Evolutionary conservation across 2,113 vertebrate genomes (phyloP).

Genomic region (Mormoops blainvillei): DNA sequence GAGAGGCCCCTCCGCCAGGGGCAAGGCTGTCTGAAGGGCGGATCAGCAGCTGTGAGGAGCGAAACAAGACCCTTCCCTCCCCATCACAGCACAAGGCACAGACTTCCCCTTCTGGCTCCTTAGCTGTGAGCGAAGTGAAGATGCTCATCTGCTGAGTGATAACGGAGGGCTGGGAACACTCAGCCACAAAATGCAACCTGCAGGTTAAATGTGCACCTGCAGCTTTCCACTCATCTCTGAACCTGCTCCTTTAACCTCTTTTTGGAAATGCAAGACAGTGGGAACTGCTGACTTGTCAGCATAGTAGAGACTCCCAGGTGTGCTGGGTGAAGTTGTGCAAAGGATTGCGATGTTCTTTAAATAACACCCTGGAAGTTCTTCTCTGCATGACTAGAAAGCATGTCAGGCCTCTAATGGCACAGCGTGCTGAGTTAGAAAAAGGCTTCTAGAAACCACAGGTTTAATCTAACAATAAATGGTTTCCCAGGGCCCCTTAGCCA

Average conservation of each 20-base stretch:
- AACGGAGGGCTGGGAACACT: not conserved
- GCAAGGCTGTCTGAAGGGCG: not conserved
- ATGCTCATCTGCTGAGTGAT: not conserved
- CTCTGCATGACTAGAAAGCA: conserved; percentile 36
- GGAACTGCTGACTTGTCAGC: not conserved
- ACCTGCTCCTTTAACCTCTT: not conserved
- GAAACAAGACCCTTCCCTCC: not conserved
- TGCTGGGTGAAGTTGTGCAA: not conserved
- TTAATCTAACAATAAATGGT: conserved; percentile 46
- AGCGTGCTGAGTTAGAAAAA: conserved; percentile 55
- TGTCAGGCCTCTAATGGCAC: conserved; percentile 52
- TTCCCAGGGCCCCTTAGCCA: conserved; percentile 40
- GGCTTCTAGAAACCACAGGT: conserved; percentile 45
- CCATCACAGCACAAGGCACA: not conserved
- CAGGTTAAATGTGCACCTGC: not conserved
- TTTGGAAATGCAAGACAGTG: not conserved
- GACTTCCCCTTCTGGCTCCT: not conserved
- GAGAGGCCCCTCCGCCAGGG: not conserved
- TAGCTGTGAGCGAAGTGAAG: not conserved
- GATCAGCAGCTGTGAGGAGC: not conserved
- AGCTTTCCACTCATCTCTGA: not conserved
- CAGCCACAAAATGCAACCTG: not conserved
- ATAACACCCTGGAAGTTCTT: conserved; percentile 37
- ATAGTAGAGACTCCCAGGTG: not conserved
- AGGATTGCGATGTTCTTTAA: conserved; percentile 4